A percentile compares a stretch with the other conserved stretches of the same genome.
These are phyloP conservation scores for Panagrolaimus sp. DNA, from an alignment of 1,140 invertebrate genomes.

Conservation along the genomic window DNA sequence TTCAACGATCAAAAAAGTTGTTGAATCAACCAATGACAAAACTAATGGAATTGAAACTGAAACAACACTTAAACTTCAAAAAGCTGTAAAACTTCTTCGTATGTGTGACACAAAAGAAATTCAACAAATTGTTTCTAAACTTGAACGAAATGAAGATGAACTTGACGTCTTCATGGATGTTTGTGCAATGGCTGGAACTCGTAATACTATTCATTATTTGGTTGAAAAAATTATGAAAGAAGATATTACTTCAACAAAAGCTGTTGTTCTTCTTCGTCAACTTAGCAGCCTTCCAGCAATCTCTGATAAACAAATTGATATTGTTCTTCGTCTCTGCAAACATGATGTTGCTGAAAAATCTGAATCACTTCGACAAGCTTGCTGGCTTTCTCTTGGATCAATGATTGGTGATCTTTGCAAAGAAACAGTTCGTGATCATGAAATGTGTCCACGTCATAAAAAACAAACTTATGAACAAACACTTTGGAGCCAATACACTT, in stretches of 20 bases:
- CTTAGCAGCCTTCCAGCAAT: constrained; percentile 36
- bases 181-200: constrained; percentile 44
- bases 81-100: constrained; percentile 43
- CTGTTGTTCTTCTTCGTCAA: constrained; percentile 29
- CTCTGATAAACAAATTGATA: constrained; percentile 38
- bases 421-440: constrained; percentile 18
- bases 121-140: constrained; percentile 24
- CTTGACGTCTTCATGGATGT: constrained; percentile 34
- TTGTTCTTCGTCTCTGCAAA: constrained; percentile 41
- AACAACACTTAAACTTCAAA: constrained; percentile 13
- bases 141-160: no score
- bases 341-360: constrained; percentile 21
- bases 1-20: background rate
- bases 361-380: constrained; percentile 37
- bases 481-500: constrained; percentile 34
- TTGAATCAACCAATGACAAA: constrained; percentile 16
- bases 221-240: constrained; percentile 39
- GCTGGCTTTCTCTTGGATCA: constrained; percentile 49
- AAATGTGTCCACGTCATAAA: constrained; percentile 33
- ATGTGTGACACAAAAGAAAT: constrained; percentile 39
- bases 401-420: constrained; percentile 47
- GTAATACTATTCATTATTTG: constrained; percentile 35
- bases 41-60: constrained; percentile 26
- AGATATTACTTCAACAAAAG: constrained; percentile 33
- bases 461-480: constrained; percentile 44